Evolutionary conservation across 2,888 invertebrate genomes (phyloP).

Genomic region (Gerosis bhagava): DNA sequence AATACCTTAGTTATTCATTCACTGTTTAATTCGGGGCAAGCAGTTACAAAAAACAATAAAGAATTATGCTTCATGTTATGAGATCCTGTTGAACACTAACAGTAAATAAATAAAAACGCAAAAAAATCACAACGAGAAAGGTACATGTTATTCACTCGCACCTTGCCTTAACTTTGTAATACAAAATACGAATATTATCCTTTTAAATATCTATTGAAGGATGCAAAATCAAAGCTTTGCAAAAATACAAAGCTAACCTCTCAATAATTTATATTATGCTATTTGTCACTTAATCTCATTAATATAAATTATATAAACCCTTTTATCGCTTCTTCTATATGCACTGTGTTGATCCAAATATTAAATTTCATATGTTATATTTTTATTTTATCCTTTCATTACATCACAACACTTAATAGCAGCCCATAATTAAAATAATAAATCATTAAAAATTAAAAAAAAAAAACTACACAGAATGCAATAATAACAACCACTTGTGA

Average conservation of each 20-base stretch:
- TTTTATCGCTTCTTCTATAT: too few relatives aligned
- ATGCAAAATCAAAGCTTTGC: constrained; percentile 36
- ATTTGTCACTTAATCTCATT: constrained; percentile 19
- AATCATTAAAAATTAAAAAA: too few relatives aligned
- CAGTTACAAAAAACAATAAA: constrained; percentile 46
- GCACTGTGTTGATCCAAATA: too few relatives aligned
- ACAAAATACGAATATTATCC: too few relatives aligned
- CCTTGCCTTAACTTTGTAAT: neutral
- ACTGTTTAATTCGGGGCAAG: constrained; percentile 56
- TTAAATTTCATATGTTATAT: too few relatives aligned
- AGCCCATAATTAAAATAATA: too few relatives aligned
- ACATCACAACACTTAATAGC: too few relatives aligned
- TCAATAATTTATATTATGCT: too few relatives aligned
- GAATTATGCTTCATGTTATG: constrained; percentile 43
- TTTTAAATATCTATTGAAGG: constrained; percentile 17
- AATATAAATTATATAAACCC: too few relatives aligned
- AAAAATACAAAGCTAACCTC: constrained; percentile 4
- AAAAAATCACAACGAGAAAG: constrained; percentile 39
- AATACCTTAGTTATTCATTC: constrained; percentile 39
- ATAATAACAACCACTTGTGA: constrained; percentile 14
- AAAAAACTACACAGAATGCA: constrained; percentile 2
- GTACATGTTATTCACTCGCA: constrained; percentile 37
- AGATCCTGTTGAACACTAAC: constrained; percentile 38
- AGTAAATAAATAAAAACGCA: constrained; percentile 44
- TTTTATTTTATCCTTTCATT: too few relatives aligned